Base-by-base conservation (phyloP, 2,888 invertebrate species). In the Thereva unica region DNA sequence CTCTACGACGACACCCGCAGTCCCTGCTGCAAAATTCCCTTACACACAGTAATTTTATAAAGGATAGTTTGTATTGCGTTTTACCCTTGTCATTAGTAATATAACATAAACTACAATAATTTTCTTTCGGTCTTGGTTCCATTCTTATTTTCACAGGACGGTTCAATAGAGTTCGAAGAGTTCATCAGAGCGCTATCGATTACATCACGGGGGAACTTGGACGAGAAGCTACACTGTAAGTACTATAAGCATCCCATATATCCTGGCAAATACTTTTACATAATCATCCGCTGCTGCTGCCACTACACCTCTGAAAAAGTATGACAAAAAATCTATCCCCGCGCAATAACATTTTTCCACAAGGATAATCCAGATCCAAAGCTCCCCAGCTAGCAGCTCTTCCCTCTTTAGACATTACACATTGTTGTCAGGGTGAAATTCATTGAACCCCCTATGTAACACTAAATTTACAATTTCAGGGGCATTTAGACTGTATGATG, bases 181-280 rank as follows among this genome's bases (percentile, higher is more conserved):
- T 98, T 99, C 83, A 98, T 98, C 79, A 88, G 95, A 81, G 98
- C 98, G 69, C 85, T 99, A 72, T 97, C 97, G 75, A 95, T 98
- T 78, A 99, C 98, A 87, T 97, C 97, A 80, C 87, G 98, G 78
- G 98, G 98, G 72, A 97, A 96, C 81, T 86, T 98, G 75, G 98
- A 98, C 80, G 98, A 99, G 82, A 98, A 98, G 84, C 85, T 98
- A 76, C 96, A 97, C 79, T 98, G 98, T 98, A 85, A 91, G 94
- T 90, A 70, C 38, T 52, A 10, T 10, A 12, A 41, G 23, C 40
- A 54, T 59, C 38, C 12, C 12, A 49, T 49, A 23, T 3, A 45
- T 49, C 40, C 38, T 47, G 35, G 23, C 23, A 23, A 23, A 23
- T 23, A 23, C 23, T 2, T 23, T 23, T 23, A 23, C 23, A 23